A percentile compares a stretch with the other conserved stretches of the same genome.
These are phyloP conservation scores for Heloderma charlesbogerti DNA, from an alignment of 2,113 vertebrate species.

Conservation along the genomic window DNA sequence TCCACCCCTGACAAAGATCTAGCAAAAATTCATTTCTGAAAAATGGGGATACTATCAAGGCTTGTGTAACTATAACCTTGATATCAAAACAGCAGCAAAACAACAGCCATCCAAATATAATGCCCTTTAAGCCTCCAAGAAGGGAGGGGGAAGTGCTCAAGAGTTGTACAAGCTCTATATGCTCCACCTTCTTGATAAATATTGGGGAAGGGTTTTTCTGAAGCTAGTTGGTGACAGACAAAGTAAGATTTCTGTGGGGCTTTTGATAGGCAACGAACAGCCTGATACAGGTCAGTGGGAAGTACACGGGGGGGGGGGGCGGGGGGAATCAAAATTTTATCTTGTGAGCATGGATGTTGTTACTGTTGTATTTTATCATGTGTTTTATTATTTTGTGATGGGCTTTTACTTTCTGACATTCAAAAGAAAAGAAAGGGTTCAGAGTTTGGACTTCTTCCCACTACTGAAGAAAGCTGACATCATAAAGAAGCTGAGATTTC, in stretches of 20 bases:
- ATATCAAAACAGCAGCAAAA: background rate
- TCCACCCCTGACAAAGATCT: background rate
- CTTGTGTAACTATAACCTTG: slow-evolving; percentile 9
- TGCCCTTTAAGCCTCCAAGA: background rate
- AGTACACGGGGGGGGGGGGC: background rate
- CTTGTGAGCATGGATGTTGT: background rate
- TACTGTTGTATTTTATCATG: background rate
- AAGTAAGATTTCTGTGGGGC: background rate
- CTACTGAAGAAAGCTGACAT: background rate
- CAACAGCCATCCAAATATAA: background rate
- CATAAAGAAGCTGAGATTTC: background rate
- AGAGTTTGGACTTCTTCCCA: background rate
- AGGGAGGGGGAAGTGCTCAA: background rate
- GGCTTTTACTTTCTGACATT: background rate
- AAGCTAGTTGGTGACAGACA: background rate
- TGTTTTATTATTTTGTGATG: background rate
- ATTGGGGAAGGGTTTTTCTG: background rate
- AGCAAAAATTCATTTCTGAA: background rate
- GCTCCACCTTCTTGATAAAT: background rate
- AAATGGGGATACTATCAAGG: background rate
- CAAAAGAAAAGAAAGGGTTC: background rate
- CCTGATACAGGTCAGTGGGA: slow-evolving; percentile 5
- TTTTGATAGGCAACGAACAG: background rate
- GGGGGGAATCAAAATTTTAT: background rate
- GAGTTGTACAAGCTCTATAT: background rate